Evolutionary conservation across 2,797 vertebrate species (phyloP).

Genomic region (Poeciliopsis turneri): DNA sequence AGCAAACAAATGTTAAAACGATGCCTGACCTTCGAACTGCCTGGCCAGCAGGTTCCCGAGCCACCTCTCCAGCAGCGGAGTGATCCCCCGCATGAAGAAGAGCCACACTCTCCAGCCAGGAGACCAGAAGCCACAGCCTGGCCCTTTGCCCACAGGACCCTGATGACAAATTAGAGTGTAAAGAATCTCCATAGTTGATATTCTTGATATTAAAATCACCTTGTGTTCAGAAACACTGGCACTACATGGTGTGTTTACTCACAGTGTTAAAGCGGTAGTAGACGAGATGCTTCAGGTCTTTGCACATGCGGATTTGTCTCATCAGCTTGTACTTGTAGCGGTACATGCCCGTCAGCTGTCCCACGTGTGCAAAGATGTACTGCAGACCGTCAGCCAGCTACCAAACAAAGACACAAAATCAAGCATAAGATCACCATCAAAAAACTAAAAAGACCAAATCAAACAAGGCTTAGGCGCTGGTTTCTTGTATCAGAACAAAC

Average conservation of each 20-base stretch:
- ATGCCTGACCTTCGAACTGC: slow-evolving; percentile 92
- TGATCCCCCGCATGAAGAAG: slow-evolving; percentile 99
- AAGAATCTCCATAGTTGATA: background rate
- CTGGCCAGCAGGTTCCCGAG: slow-evolving; percentile 97
- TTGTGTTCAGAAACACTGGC: background rate
- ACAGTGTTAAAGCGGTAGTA: slow-evolving; percentile 99
- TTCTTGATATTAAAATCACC: background rate
- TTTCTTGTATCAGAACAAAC: background rate
- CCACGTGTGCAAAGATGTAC: slow-evolving; percentile 99
- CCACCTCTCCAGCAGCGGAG: slow-evolving; percentile 96
- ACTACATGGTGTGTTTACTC: slow-evolving; percentile 52
- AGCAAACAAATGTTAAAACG: background rate
- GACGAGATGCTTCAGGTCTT: slow-evolving; percentile 98
- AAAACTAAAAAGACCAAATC: background rate
- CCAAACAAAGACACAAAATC: slow-evolving; percentile 9
- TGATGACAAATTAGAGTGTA: slow-evolving; percentile 46
- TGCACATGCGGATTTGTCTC: slow-evolving; percentile 99
- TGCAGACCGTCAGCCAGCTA: slow-evolving; percentile 96
- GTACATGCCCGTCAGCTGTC: slow-evolving; percentile 99
- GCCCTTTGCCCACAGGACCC: slow-evolving; percentile 98
- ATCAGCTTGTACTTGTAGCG: slow-evolving; percentile 99
- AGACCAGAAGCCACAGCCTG: slow-evolving; percentile 99
- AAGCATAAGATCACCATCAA: background rate
- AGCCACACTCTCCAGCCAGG: slow-evolving; percentile 99
- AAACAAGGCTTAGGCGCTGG: background rate